These are phyloP conservation scores for Saxidomus purpurata DNA, from an alignment of 1,140 invertebrate genomes.

Conservation along the genomic window DNA sequence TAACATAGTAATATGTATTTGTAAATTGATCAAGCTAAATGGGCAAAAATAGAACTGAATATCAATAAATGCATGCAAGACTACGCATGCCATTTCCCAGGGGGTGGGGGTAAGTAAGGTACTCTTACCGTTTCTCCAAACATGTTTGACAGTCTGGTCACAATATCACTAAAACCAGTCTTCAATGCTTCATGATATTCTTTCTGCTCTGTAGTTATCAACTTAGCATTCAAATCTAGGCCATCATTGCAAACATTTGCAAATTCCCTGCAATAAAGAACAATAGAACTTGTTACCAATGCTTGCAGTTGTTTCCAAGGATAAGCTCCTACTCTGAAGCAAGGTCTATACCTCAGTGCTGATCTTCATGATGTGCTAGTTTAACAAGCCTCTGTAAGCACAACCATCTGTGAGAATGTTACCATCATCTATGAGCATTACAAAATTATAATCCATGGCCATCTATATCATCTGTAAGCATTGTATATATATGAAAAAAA, in stretches of 20 bases:
- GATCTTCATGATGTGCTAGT: no score
- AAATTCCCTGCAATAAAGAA: constrained; percentile 91
- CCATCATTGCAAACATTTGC: constrained; percentile 95
- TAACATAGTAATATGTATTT: no score
- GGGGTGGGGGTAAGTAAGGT: background rate
- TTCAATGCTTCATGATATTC: constrained; percentile 96
- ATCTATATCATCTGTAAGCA: no score
- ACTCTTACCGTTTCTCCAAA: constrained; percentile 84
- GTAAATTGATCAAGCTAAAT: no score
- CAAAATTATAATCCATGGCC: no score
- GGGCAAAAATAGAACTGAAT: background rate
- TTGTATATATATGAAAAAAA: no score
- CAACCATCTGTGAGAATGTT: no score
- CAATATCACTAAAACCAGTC: constrained; percentile 94
- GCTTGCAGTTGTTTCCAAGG: no score
- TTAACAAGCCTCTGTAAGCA: no score
- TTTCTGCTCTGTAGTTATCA: constrained; percentile 94
- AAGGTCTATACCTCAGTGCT: no score
- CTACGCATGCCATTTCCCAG: background rate
- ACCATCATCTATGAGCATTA: no score
- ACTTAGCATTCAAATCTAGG: constrained; percentile 94
- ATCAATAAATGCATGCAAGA: background rate
- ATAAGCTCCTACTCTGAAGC: no score
- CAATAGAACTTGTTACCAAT: background rate
- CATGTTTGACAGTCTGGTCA: constrained; percentile 89